Evolutionary conservation across 2,888 invertebrate species (phyloP).

Genomic region (Cataglyphis cursor): DNA sequence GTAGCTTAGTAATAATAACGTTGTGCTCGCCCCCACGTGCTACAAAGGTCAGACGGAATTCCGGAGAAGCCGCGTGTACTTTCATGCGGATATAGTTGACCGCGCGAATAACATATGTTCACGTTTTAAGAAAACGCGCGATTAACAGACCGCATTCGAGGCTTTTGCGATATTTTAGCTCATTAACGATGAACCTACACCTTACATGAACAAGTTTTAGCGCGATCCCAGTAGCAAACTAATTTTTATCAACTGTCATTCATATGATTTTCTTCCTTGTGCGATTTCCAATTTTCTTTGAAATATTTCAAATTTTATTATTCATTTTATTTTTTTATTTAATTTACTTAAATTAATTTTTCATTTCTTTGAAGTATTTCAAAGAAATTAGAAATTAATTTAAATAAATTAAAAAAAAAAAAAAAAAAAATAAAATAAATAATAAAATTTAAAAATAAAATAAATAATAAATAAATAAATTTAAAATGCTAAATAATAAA

Average conservation of each 20-base stretch:
- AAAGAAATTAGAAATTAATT: too few relatives aligned
- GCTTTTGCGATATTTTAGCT: not conserved
- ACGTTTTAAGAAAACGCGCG: constrained; percentile 1
- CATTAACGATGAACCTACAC: not conserved
- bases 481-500: too few relatives aligned
- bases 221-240: not conserved
- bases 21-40: constrained; percentile 1
- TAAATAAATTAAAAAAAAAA: too few relatives aligned
- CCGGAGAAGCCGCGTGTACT: constrained; percentile 31
- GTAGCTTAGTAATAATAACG: constrained; percentile 59
- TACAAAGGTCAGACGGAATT: constrained; percentile 44
- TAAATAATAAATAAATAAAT: too few relatives aligned
- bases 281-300: not conserved
- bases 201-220: not conserved
- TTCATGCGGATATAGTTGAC: not conserved
- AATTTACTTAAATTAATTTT: too few relatives aligned
- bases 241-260: not conserved
- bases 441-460: too few relatives aligned
- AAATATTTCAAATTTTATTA: too few relatives aligned
- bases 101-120: not conserved
- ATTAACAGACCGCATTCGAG: not conserved
- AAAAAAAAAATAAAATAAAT: too few relatives aligned
- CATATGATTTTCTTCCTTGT: too few relatives aligned
- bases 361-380: too few relatives aligned
- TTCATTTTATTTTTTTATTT: too few relatives aligned